Evolutionary conservation across 2,113 vertebrate species (phyloP), one percentile per base, ranked within the genome.

Genomic region (Stigmatopora argus): DNA sequence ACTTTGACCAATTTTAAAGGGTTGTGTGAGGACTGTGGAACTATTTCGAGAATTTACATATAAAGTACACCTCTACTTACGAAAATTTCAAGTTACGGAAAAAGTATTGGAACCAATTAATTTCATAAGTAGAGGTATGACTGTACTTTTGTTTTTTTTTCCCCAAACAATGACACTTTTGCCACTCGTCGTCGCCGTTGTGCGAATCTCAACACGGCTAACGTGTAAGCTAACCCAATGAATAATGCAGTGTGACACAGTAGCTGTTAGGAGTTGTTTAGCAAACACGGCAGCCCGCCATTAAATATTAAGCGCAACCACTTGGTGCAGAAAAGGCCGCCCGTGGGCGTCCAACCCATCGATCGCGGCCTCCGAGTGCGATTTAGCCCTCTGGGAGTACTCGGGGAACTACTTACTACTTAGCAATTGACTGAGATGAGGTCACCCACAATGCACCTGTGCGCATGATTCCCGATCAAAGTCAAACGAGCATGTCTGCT

Each of bases 261-360:
- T 63, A 70, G 69, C 66, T 69, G 75, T 80, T 77, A 69, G 51
- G 61, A 61, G 56, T 82, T 87, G 59, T 82, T 87, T 77, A 84
- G 77, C 78, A 77, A 80, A 84, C 71, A 77, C 79, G 62, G 47
- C 66, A 70, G 51, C 66, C 62, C 49, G 72, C 56, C 44, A 77
- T 84, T 58, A 77, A 85, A 85, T 84, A 83, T 80, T 77, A 71
- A 83, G 80, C 49, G 19, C 49, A 26, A 69, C 79, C 64, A 74
- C 78, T 73, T 31, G 13, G 52, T 31, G 53, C 57, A 59, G 58
- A 74, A 26, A 61, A 69, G 53, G 55, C 64, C 51, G 70, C 23
- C 73, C 62, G 58, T 73, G 76, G 69, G 47, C 69, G 61, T 60
- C 23, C 48, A 47, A 55, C 69, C 47, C 59, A 84, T 81, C 75